Conservation (phyloP, 2,113 vertebrate genomes). For the Macaca mulatta region DNA sequence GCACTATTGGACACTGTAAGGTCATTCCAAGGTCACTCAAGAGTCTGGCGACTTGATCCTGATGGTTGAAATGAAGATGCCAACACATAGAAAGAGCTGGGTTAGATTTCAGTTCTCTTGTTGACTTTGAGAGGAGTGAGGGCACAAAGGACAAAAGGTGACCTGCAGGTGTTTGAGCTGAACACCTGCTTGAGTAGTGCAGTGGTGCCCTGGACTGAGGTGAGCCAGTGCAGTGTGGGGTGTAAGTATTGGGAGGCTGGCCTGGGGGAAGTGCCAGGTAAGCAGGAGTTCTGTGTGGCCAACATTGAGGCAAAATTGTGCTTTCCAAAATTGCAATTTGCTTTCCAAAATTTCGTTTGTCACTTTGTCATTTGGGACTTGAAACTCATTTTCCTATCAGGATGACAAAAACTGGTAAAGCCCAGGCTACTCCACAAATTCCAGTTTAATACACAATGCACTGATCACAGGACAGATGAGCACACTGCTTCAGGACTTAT, state of each 20-base stretch:
- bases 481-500: too few species aligned
- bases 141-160: background rate
- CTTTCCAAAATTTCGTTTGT: background rate
- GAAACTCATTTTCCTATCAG: background rate
- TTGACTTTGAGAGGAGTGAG: background rate
- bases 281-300: background rate
- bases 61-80: background rate
- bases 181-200: background rate
- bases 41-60: background rate
- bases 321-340: background rate
- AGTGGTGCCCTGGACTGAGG: background rate
- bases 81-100: background rate
- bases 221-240: background rate
- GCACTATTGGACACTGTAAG: background rate
- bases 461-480: too few species aligned
- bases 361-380: background rate
- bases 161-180: background rate
- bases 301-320: background rate
- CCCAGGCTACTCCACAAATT: background rate
- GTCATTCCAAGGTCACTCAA: background rate
- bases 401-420: background rate
- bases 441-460: background rate
- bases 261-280: background rate
- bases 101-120: too few species aligned
- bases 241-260: background rate